Evolutionary conservation across 64 coral and sea anemone species (phyloP).

Genomic region (Montipora foliosa): DNA sequence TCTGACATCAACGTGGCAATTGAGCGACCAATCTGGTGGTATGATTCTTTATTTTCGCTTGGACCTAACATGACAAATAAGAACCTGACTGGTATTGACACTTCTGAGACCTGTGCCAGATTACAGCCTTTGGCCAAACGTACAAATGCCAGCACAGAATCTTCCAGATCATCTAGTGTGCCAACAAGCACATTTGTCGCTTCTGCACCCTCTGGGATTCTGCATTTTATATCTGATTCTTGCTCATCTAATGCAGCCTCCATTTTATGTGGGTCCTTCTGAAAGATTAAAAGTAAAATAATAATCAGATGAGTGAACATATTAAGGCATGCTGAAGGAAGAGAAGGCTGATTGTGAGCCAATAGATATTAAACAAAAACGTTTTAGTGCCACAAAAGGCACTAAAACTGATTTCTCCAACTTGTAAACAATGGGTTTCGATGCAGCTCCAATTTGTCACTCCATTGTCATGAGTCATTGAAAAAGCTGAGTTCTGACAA

Average conservation of each 20-base stretch:
- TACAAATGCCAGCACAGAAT: conserved; percentile 85
- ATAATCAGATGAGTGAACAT: neutral
- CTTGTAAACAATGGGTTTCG: too few species aligned
- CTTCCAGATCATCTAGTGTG: conserved; percentile 78
- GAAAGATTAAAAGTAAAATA: neutral
- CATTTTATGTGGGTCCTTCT: conserved; percentile 3
- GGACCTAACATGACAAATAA: conserved; percentile 85
- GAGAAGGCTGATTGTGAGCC: too few species aligned
- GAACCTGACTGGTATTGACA: conserved; percentile 83
- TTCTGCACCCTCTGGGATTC: conserved; percentile 82
- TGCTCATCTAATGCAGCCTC: conserved; percentile 61
- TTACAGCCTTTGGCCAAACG: conserved; percentile 77
- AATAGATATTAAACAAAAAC: too few species aligned
- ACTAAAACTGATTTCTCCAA: too few species aligned
- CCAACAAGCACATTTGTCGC: conserved; percentile 91
- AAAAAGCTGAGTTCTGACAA: too few species aligned
- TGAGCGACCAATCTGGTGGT: conserved; percentile 87
- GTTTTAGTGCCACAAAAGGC: too few species aligned
- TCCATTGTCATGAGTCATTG: too few species aligned
- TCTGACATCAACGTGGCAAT: conserved; percentile 92
- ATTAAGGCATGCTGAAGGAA: too few species aligned
- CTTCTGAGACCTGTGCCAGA: conserved; percentile 73
- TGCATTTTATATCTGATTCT: conserved; percentile 71
- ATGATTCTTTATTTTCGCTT: conserved; percentile 64
- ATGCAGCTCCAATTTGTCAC: too few species aligned